Percentiles rank a stretch among this genome's conserved stretches.
phyloP scores from a whole-genome alignment of 2,797 vertebrate genomes.

The Danio tinwini region DNA sequence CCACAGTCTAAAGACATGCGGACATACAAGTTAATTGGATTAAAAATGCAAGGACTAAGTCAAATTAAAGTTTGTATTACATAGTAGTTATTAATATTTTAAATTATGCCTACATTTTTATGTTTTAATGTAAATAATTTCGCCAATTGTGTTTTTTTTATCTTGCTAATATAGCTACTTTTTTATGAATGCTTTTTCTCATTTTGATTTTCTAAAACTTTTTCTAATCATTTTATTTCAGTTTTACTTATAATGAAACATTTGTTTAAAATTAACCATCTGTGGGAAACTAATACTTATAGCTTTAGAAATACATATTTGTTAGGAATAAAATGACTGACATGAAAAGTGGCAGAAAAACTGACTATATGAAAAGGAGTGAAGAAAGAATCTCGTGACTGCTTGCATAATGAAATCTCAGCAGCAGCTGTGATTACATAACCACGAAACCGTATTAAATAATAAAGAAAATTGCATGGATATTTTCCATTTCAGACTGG shows the following conservation, averaged over 20 bases:
- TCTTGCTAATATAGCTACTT: no score
- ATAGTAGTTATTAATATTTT: no score
- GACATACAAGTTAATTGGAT: no score
- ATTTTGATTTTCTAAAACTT: background rate
- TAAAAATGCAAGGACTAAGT: no score
- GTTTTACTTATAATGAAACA: background rate
- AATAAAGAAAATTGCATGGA: background rate
- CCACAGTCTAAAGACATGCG: no score
- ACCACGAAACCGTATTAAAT: background rate
- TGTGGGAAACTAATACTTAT: background rate
- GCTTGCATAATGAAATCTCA: constrained; percentile 41
- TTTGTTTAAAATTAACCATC: background rate
- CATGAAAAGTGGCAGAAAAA: background rate
- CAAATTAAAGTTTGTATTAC: no score
- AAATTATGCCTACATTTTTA: no score
- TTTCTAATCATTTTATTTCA: background rate
- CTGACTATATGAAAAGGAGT: background rate
- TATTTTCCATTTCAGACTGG: background rate
- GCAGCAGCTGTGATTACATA: constrained; percentile 23
- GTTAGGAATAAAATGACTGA: background rate
- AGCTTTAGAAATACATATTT: background rate
- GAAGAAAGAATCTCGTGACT: background rate
- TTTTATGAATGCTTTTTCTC: background rate
- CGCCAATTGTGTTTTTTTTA: no score
- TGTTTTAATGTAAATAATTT: no score